Evolutionary conservation across 2,797 vertebrate genomes (phyloP), one percentile per base, ranked within the genome.

Genomic region (Myripristis murdjan): DNA sequence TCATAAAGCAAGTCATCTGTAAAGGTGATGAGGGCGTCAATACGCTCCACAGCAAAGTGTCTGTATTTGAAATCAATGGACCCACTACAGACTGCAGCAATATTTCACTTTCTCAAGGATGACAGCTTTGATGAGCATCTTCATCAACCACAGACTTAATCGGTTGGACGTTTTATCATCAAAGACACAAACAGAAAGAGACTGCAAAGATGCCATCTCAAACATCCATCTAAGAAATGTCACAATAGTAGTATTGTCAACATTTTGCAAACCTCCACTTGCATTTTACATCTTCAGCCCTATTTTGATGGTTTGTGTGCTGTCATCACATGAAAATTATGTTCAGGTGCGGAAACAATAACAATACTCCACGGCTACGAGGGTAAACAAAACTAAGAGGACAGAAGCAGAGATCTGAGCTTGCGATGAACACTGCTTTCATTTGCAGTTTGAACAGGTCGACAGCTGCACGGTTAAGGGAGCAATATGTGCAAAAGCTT

Each of bases 361-460:
- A 35, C 33, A 35, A 11, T 35, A 35, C 33, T 10, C 8, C 33
- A 35, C 10, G 33, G 33, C 33, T 35, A 33, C 9, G 3, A 35
- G 33, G 11, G 33, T 9, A 11, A 35, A 35, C 8, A 35, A 35
- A 35, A 35, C 8, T 35, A 8, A 35, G 28, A 6, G 28, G 28
- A 31, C 5, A 5, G 28, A n/a, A n/a, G n/a, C 28, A 31, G 28
- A 31, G 60, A 63, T 77, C 62, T 81, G 60, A 65, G 63, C 76
- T 78, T 65, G 66, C 9, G 77, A 59, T 79, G 64, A 83, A 66
- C 49, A 37, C 68, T 28, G 58, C 70, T 82, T 74, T 81, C 66
- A 72, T 69, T 73, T 82, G 60, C 46, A 59, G 11, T 35, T 11
- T 55, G 68, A 88, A 65, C 85, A 89, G 87, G 86, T 73, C 75